A percentile compares a stretch with the other conserved stretches of the same genome.
phyloP scores from a whole-genome alignment of 2,113 vertebrate species.

The Brachyhypopomus occidentalis region DNA sequence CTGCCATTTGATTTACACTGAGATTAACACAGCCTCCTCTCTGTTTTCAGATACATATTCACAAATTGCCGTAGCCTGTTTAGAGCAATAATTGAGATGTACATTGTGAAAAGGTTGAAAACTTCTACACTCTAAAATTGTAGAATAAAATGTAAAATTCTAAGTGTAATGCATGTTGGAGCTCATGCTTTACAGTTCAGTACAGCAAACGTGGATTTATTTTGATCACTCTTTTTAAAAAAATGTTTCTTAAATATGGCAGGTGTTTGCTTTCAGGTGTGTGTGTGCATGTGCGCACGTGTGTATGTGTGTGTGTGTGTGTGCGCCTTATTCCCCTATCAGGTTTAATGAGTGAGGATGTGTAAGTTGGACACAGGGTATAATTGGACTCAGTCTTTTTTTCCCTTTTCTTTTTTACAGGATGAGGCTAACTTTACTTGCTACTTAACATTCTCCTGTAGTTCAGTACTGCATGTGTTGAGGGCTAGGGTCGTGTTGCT shows the following conservation, averaged over 20 bases:
- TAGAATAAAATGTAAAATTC: too few species aligned
- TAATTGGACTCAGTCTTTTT: not conserved
- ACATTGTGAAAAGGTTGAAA: not conserved
- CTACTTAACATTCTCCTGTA: slow-evolving; percentile 21
- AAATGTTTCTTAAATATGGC: too few species aligned
- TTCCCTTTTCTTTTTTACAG: not conserved
- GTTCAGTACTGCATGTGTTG: not conserved
- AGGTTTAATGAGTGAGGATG: not conserved
- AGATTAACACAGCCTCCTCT: slow-evolving; percentile 15
- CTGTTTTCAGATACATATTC: slow-evolving; percentile 3
- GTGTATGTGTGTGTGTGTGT: too few species aligned
- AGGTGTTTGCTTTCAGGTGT: too few species aligned
- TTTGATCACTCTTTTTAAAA: too few species aligned
- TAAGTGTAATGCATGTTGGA: too few species aligned
- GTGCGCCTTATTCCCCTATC: too few species aligned
- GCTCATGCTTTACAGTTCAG: too few species aligned
- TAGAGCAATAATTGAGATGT: not conserved
- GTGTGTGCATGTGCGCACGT: not conserved
- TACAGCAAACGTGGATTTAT: too few species aligned
- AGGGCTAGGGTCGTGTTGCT: not conserved
- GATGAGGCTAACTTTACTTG: slow-evolving; percentile 6
- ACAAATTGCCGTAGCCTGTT: not conserved
- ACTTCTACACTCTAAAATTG: too few species aligned
- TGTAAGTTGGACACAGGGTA: not conserved
- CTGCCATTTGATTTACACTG: slow-evolving; percentile 12